phyloP scores from a whole-genome alignment of 1,140 invertebrate species.

The Achatina immaculata region DNA sequence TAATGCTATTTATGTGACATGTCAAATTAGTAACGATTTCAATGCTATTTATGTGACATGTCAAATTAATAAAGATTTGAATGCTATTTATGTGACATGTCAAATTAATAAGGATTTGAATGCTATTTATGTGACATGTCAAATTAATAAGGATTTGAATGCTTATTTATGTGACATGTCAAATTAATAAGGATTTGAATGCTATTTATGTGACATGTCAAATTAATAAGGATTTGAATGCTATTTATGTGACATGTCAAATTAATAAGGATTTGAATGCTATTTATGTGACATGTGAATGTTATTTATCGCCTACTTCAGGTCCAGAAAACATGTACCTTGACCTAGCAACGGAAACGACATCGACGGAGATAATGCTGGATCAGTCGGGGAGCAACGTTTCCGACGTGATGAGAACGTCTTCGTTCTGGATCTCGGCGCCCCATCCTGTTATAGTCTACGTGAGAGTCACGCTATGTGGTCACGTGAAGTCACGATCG shows the following conservation, averaged over 20 bases:
- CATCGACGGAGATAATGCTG: neutral
- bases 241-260: neutral
- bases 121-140: neutral
- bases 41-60: no score
- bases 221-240: no score
- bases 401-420: neutral
- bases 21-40: no score
- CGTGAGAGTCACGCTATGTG: constrained; percentile 6
- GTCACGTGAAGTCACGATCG: neutral
- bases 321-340: constrained; percentile 18
- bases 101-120: no score
- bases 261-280: no score
- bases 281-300: neutral
- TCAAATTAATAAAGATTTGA: no score
- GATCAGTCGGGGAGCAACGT: neutral
- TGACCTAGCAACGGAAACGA: neutral
- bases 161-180: neutral
- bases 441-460: constrained; percentile 14
- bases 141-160: neutral
- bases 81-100: no score
- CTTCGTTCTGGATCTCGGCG: constrained; percentile 13
- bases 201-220: no score
- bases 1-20: no score
- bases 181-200: no score
- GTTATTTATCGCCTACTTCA: neutral